phyloP scores from a whole-genome alignment of 2,113 vertebrate species.

The Chaetodon trifascialis region DNA sequence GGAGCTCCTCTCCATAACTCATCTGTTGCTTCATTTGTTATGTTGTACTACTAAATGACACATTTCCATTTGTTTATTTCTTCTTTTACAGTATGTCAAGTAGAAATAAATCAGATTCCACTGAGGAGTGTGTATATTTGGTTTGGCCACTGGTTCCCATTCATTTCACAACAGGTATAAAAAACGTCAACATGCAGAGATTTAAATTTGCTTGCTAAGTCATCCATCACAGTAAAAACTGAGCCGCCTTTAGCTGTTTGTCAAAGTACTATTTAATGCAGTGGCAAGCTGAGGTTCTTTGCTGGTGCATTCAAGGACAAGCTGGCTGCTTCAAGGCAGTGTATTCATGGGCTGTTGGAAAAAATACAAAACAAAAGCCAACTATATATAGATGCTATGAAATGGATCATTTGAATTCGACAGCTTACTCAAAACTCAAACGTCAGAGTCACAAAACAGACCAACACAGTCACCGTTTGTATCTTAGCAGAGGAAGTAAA shows the following conservation, averaged over 20 bases:
- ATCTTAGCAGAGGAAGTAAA: not conserved
- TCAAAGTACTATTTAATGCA: constrained; percentile 5
- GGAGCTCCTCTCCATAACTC: not conserved
- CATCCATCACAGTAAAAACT: constrained; percentile 24
- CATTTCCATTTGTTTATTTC: constrained; percentile 20
- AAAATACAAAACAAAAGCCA: constrained; percentile 13
- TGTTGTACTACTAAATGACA: constrained; percentile 10
- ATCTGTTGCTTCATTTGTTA: constrained; percentile 16
- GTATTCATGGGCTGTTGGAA: constrained; percentile 4
- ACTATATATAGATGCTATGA: not conserved
- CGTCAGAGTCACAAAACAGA: not conserved
- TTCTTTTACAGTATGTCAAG: constrained; percentile 17
- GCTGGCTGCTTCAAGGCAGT: constrained; percentile 1
- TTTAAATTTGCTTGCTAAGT: constrained; percentile 21
- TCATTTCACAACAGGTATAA: constrained; percentile 33
- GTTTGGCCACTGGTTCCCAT: constrained; percentile 20
- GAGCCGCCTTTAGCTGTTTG: constrained; percentile 1
- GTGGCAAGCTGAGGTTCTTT: not conserved
- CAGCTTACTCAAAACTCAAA: constrained; percentile 14
- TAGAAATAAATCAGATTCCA: constrained; percentile 17
- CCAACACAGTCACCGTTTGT: not conserved
- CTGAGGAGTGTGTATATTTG: constrained; percentile 21
- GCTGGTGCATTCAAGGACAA: constrained; percentile 31
- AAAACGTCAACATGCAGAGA: constrained; percentile 2
- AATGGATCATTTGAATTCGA: constrained; percentile 20